Base-by-base conservation (phyloP, 2,113 vertebrate species). In the Arizona elegans region DNA sequence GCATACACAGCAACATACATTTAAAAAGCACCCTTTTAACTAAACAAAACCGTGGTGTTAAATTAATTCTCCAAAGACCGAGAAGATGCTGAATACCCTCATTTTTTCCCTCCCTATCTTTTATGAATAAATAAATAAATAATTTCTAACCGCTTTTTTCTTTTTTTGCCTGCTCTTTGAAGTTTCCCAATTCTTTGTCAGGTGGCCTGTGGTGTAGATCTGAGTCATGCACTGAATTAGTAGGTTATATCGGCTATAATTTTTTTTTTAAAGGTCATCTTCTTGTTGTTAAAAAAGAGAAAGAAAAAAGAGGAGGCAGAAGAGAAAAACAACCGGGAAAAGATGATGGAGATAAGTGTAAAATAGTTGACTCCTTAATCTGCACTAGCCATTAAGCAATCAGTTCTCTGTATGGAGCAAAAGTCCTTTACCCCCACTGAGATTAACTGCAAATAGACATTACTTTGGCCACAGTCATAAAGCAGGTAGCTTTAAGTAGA, bases 21-120 rank as follows among this genome's bases (percentile, higher is more conserved):
- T 90, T 52, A 43, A 91, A 86, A 93, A 24, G 85, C 29, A 2
- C 87, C 47, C 92, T 88, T 54, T 92, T 81, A 94, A 24, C 58
- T 95, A 47, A 89, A 53, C 70, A 50, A 94, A 95, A 4, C 9
- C 50, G 86, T 88, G 54, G 21, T 2, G 38, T 19, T 0, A 92
- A 95, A 70, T 89, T 88, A 17, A 0, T 8, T 38, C 91, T 90
- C 52, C 38, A 81, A 94, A 90, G 6, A 93, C 21, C 62, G 47
- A 11, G 33, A 91, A 93, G 62, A n/a, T 1, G 65, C 54, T 4
- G 1, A n/a, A 89, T 81, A 15, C 24, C 7, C 56, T 29, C 23
- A 24, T 26, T 52, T n/a, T 5, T 59, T 26, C 52, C 23, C 56
- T 43, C 33, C 33, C 75, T 81, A 38, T 43, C 8, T 87, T 89